Percentiles rank a stretch among this genome's conserved stretches.
Evolutionary conservation across 2,888 invertebrate species (phyloP).

Genomic region (Orthosia incerta): DNA sequence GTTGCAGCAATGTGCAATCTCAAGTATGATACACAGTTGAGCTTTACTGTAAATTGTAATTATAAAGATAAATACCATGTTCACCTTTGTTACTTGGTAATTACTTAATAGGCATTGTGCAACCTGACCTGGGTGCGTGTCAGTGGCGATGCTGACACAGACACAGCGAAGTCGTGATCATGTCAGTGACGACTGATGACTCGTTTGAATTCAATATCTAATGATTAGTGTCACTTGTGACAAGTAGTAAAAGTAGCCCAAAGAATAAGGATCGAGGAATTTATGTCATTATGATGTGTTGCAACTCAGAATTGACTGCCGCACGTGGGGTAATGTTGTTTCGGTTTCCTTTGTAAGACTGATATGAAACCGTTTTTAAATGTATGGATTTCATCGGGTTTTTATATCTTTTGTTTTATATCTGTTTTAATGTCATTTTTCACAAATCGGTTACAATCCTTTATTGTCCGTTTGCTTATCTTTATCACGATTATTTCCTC

Average conservation of each 20-base stretch:
- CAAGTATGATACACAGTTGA: constrained; percentile 36
- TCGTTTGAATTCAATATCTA: constrained; percentile 49
- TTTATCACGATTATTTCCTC: background rate
- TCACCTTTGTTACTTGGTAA: constrained; percentile 66
- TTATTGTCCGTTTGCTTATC: constrained; percentile 10
- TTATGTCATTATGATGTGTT: constrained; percentile 21
- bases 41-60: constrained; percentile 51
- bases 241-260: constrained; percentile 46
- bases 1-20: constrained; percentile 23
- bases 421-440: background rate
- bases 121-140: constrained; percentile 59
- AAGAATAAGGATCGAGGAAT: constrained; percentile 19
- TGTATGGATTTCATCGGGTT: background rate
- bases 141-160: constrained; percentile 54
- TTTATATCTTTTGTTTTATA: background rate
- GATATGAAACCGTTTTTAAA: background rate
- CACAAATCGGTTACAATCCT: background rate
- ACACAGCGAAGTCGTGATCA: constrained; percentile 54
- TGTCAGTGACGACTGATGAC: constrained; percentile 36
- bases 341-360: too few relatives aligned
- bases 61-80: constrained; percentile 59
- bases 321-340: background rate
- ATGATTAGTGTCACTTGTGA: constrained; percentile 57
- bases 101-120: constrained; percentile 66
- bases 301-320: background rate